Evolutionary conservation across 2,797 vertebrate species (phyloP).

Genomic region (Dicrostonyx torquatus): DNA sequence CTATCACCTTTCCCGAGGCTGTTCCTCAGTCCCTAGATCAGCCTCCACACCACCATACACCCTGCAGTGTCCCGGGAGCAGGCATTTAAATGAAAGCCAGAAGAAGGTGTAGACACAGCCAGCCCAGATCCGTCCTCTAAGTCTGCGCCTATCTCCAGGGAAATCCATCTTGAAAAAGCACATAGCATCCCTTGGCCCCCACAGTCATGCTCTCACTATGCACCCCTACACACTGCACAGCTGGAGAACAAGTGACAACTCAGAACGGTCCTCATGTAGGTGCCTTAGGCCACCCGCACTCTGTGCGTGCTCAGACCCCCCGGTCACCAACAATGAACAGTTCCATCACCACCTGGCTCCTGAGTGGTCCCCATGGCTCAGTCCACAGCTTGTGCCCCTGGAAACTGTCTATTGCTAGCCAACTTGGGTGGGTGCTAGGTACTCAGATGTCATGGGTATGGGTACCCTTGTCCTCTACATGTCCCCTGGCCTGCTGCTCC

Average conservation of each 20-base stretch:
- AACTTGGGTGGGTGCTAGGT: neutral
- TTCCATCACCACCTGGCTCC: neutral
- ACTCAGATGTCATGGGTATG: neutral
- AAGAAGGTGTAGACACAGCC: neutral
- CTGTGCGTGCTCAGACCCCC: neutral
- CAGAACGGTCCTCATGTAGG: no score
- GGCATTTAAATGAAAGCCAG: neutral
- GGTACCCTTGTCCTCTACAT: neutral
- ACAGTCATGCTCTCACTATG: neutral
- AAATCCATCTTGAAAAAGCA: neutral
- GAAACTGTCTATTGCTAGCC: neutral
- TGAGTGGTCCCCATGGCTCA: neutral
- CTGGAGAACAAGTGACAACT: neutral
- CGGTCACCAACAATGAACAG: no score
- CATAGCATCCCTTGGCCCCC: neutral
- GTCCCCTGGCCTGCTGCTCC: slow-evolving; percentile 15
- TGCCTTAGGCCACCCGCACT: neutral
- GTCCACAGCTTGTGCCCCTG: neutral
- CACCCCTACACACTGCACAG: neutral
- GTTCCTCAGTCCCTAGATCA: neutral
- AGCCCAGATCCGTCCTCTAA: neutral
- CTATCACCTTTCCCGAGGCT: neutral
- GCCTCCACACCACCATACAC: neutral
- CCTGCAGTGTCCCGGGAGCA: neutral
- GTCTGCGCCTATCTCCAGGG: neutral